Percentiles rank a stretch among this genome's conserved stretches.
Evolutionary conservation across 2,888 invertebrate genomes (phyloP).

Genomic region (Brassicogethes aeneus): DNA sequence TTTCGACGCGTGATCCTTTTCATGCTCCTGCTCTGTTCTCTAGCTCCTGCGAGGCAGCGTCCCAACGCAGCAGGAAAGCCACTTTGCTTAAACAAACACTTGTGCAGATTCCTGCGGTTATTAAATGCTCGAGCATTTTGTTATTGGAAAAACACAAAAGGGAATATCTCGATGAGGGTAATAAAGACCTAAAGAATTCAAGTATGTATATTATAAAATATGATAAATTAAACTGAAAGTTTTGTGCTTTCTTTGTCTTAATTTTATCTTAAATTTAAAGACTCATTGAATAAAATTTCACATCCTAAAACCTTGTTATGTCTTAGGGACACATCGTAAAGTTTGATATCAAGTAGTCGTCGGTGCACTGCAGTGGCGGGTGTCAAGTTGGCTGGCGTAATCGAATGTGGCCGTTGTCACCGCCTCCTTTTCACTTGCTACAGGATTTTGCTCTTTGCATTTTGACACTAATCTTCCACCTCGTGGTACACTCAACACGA

Average conservation of each 20-base stretch:
- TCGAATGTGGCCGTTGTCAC: conserved; percentile 23
- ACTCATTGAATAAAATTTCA: too few species aligned
- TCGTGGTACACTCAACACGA: too few species aligned
- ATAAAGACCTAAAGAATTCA: too few species aligned
- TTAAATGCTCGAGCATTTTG: conserved; percentile 16
- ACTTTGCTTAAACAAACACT: conserved; percentile 24
- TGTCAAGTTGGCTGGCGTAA: conserved; percentile 15
- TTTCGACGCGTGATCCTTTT: conserved; percentile 16
- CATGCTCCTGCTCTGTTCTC: conserved; percentile 7
- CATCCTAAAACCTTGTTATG: too few species aligned
- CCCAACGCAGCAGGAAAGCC: conserved; percentile 17
- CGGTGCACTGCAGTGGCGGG: not conserved
- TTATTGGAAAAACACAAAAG: too few species aligned
- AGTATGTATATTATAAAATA: too few species aligned
- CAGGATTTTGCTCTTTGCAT: conserved; percentile 30
- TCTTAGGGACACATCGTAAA: not conserved
- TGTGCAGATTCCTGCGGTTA: conserved; percentile 27
- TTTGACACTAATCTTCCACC: conserved; percentile 26
- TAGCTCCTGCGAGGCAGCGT: conserved; percentile 7
- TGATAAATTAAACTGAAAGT: too few species aligned
- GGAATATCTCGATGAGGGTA: too few species aligned
- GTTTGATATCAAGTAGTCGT: not conserved
- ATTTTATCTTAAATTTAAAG: too few species aligned
- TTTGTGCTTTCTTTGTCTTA: too few species aligned
- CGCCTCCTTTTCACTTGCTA: conserved; percentile 18